Evolutionary conservation across 2,888 invertebrate genomes (phyloP).

Genomic region (Tyria jacobaeae): DNA sequence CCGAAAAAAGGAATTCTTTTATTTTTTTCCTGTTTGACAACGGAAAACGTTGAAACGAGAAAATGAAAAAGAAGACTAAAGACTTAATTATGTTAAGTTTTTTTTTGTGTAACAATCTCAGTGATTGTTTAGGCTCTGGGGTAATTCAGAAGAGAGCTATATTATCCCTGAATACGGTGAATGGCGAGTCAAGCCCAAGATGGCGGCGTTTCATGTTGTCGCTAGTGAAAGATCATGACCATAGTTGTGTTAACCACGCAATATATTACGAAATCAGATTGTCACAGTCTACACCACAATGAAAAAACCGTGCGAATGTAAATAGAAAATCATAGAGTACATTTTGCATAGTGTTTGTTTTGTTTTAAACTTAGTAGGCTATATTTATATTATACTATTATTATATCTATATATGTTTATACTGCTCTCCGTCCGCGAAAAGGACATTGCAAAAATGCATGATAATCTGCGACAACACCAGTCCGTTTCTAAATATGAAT

Average conservation of each 20-base stretch:
- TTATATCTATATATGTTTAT: too few relatives aligned
- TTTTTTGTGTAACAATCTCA: conserved; percentile 45
- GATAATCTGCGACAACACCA: too few relatives aligned
- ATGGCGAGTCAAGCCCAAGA: conserved; percentile 12
- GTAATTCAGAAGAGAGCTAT: conserved; percentile 28
- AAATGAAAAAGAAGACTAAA: conserved; percentile 32
- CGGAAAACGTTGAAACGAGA: conserved; percentile 18
- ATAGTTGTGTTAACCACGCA: conserved; percentile 10
- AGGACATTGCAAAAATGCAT: too few relatives aligned
- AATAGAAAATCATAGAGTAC: too few relatives aligned
- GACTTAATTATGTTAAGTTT: conserved; percentile 50
- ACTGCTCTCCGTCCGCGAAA: too few relatives aligned
- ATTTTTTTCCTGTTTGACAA: neutral
- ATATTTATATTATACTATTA: too few relatives aligned
- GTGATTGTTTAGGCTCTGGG: conserved; percentile 35
- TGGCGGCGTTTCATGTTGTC: conserved; percentile 24
- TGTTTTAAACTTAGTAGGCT: too few relatives aligned
- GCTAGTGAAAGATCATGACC: conserved; percentile 24
- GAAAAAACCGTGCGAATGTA: too few relatives aligned
- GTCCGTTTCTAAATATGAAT: too few relatives aligned
- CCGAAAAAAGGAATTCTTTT: neutral
- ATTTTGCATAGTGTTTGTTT: too few relatives aligned
- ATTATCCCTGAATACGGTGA: conserved; percentile 21
- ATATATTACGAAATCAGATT: conserved; percentile 9
- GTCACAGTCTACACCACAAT: neutral